Evolutionary conservation across 1,140 invertebrate species (phyloP).

Genomic region (Atta cephalotes): DNA sequence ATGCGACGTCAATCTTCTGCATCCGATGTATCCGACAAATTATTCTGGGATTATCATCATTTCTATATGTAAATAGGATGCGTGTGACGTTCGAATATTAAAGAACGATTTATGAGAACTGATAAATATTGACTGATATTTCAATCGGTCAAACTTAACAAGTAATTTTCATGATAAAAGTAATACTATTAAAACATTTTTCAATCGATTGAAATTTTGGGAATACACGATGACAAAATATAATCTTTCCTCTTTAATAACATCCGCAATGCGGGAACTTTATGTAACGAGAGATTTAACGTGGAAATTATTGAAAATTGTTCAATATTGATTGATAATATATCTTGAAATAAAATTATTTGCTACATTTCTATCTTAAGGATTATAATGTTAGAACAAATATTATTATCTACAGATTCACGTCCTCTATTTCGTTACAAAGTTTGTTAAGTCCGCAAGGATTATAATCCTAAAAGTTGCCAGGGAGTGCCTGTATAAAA

Average conservation of each 20-base stretch:
- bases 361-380: background rate
- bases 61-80: background rate
- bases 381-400: background rate
- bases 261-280: background rate
- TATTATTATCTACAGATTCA: background rate
- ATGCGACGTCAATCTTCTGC: slow-evolving; percentile 24
- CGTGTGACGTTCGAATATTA: background rate
- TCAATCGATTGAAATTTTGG: background rate
- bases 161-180: background rate
- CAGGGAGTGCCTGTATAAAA: slow-evolving; percentile 30
- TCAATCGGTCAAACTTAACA: background rate
- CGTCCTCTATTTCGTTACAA: background rate
- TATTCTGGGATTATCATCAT: slow-evolving; percentile 40
- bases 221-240: background rate
- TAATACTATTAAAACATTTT: background rate
- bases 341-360: background rate
- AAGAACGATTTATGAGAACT: background rate
- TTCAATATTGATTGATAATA: background rate
- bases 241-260: background rate
- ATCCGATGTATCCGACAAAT: slow-evolving; percentile 28
- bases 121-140: background rate
- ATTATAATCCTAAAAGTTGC: slow-evolving; percentile 52
- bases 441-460: slow-evolving; percentile 23
- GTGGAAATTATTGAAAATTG: background rate
- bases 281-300: background rate